Base-by-base conservation (phyloP, 2,797 vertebrate species). In the Propithecus perrieri region DNA sequence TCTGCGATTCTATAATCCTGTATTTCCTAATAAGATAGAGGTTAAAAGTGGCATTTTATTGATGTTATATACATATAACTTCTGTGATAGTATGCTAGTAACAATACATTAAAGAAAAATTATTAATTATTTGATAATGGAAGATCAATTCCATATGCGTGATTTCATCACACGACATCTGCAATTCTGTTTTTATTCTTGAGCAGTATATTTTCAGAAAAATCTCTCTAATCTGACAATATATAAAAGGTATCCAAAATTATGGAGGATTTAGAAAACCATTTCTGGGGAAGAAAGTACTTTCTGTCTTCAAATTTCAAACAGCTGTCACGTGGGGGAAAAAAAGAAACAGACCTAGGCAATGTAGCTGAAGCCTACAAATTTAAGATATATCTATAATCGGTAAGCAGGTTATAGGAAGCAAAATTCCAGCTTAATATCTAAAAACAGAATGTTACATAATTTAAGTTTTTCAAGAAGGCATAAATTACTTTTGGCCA, bases 291-390 rank as follows among this genome's bases (percentile, higher is more conserved):
- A 93, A 48, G 33, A 84, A 91, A 85, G 46, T 75, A 85, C 8
- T 72, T 72, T n/a, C 46, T 59, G 35, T 93, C 33, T 91, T 78
- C 46, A 91, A 93, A 59, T 95, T 91, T 91, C 91, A 91, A 96
- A 72, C 38, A 96, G 13, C 63, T 96, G 53, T 67, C 74, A 93
- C 59, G 38, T 71, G 65, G 85, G 46, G 48, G 2, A 1, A 22
- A 22, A 20, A 55, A 79, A 55, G 50, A 76, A 76, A n/a, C 30
- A 67, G 48, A 85, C 22, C 18, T 67, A 57, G 7, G 2, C 48
- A 41, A 8, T 78, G 13, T 33, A 84, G 1, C 12, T 95, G 80
- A 91, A 85, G 28, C 22, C 26, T 93, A 53, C 7, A 61, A 30
- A 88, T 46, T 95, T 57, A 78, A 84, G 38, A 76, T 76, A 20